phyloP scores from a whole-genome alignment of 2,888 invertebrate genomes.

The Margaritifera margaritifera region DNA sequence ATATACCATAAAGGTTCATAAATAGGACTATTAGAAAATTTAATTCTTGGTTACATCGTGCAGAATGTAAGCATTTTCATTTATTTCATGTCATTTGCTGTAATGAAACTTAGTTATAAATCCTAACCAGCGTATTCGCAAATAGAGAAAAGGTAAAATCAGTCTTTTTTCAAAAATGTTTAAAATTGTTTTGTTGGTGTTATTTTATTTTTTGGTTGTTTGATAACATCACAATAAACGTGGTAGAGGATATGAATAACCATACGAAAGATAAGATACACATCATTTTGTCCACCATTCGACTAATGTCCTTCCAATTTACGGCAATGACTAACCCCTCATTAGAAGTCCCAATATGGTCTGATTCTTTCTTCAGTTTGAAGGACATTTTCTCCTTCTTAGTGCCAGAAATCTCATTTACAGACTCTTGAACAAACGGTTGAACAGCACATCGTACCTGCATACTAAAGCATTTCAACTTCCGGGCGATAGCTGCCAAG shows the following conservation, averaged over 20 bases:
- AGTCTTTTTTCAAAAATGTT: too few relatives aligned
- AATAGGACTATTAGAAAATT: too few relatives aligned
- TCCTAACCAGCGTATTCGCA: too few relatives aligned
- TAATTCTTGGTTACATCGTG: too few relatives aligned
- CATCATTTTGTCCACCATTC: slow-evolving; percentile 10
- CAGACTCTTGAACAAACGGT: not conserved
- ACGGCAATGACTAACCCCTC: not conserved
- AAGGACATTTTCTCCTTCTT: not conserved
- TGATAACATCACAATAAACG: slow-evolving; percentile 7
- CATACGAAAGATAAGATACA: slow-evolving; percentile 6
- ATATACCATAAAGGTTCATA: too few relatives aligned
- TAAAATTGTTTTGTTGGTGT: too few relatives aligned
- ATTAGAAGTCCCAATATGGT: not conserved
- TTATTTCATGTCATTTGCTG: too few relatives aligned
- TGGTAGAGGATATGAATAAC: not conserved
- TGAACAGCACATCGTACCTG: not conserved
- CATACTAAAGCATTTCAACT: slow-evolving; percentile 2
- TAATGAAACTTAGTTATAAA: too few relatives aligned
- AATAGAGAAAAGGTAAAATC: too few relatives aligned
- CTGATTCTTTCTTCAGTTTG: not conserved
- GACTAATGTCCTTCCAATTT: slow-evolving; percentile 22
- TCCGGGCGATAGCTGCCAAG: not conserved
- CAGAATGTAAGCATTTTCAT: too few relatives aligned
- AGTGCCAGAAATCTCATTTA: not conserved
- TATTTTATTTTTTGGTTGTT: not conserved